Evolutionary conservation across 2,113 vertebrate species (phyloP).

Genomic region (Haliaeetus leucogaster): DNA sequence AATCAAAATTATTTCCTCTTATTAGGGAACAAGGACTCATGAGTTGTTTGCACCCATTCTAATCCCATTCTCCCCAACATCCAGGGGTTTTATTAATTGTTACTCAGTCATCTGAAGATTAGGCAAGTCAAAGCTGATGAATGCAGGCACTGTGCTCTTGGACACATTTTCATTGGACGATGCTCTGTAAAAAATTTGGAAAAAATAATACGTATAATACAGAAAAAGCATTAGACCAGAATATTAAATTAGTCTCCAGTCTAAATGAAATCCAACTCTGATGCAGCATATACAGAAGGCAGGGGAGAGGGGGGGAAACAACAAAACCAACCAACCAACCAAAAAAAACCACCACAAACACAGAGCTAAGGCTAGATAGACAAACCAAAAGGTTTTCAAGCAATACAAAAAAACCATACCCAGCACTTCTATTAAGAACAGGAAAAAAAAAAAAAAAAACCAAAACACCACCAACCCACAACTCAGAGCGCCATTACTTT

Average conservation of each 20-base stretch:
- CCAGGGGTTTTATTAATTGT: neutral
- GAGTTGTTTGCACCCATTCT: neutral
- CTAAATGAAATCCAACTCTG: neutral
- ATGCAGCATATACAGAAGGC: neutral
- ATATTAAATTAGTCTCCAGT: neutral
- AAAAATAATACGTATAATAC: neutral
- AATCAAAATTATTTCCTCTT: neutral
- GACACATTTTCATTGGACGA: neutral
- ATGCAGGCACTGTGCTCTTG: neutral
- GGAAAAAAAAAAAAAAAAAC: too few relatives aligned
- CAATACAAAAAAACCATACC: neutral
- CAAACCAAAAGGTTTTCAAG: neutral
- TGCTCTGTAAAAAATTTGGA: neutral
- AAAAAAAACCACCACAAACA: neutral
- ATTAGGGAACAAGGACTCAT: neutral
- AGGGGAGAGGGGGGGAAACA: too few relatives aligned
- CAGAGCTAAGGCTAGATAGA: neutral
- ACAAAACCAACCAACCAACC: too few relatives aligned
- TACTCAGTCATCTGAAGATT: neutral
- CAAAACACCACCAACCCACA: neutral
- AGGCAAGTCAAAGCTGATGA: neutral
- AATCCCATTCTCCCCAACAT: neutral
- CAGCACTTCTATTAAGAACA: neutral
- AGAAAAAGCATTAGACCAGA: neutral
- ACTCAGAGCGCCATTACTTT: neutral